A percentile compares a stretch with the other conserved stretches of the same genome.
These are phyloP conservation scores for Sebastes cheni DNA, from an alignment of 2,797 vertebrate species.

Conservation along the genomic window DNA sequence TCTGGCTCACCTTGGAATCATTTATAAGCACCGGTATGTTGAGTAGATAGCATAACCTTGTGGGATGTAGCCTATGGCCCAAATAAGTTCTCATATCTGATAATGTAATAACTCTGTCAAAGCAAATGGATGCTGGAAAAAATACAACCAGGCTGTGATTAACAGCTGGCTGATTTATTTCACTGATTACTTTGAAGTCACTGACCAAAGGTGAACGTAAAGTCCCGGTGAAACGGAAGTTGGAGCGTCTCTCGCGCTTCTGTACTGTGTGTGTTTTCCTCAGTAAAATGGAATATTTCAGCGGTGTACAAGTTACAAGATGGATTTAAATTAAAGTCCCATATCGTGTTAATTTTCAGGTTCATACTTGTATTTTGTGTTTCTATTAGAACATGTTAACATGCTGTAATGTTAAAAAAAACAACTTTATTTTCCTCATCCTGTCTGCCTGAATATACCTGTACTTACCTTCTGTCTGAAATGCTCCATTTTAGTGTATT, in stretches of 20 bases:
- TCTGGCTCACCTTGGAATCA: constrained; percentile 66
- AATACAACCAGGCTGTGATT: constrained; percentile 52
- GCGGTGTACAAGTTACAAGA: background rate
- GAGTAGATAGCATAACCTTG: constrained; percentile 46
- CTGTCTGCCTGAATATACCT: too few relatives aligned
- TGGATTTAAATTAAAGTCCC: background rate
- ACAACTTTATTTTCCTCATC: too few relatives aligned
- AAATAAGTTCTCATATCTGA: constrained; percentile 68
- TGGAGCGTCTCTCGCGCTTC: background rate
- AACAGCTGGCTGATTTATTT: constrained; percentile 52
- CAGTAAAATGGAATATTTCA: background rate
- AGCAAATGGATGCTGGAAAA: constrained; percentile 24
- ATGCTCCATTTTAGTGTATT: too few relatives aligned
- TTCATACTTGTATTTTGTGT: too few relatives aligned
- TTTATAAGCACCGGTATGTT: constrained; percentile 39
- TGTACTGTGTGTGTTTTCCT: background rate
- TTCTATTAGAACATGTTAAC: too few relatives aligned
- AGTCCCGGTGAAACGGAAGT: background rate
- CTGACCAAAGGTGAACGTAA: constrained; percentile 29
- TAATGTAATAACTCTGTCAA: constrained; percentile 64
- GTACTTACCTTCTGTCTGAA: too few relatives aligned
- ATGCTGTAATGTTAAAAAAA: too few relatives aligned
- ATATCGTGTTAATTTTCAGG: too few relatives aligned
- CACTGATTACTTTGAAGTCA: constrained; percentile 40
- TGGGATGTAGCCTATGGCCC: constrained; percentile 26